A percentile compares a stretch with the other conserved stretches of the same genome.
These are phyloP conservation scores for Hemibagrus wyckioides DNA, from an alignment of 2,113 vertebrate species.

Conservation along the genomic window DNA sequence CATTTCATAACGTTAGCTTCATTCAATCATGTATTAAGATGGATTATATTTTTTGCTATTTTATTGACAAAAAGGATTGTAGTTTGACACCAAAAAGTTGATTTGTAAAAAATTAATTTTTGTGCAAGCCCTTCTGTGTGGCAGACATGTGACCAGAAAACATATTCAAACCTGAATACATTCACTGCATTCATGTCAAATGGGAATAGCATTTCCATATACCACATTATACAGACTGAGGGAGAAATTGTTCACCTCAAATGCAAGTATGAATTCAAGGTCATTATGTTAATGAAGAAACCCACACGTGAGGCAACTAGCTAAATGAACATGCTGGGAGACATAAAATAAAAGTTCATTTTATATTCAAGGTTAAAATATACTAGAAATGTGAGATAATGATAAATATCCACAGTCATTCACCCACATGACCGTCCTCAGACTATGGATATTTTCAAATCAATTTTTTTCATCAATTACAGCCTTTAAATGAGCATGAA, in stretches of 20 bases:
- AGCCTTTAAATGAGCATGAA: background rate
- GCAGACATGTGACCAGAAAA: background rate
- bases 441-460: background rate
- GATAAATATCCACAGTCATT: background rate
- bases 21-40: background rate
- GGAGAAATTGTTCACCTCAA: background rate
- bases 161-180: background rate
- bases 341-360: background rate
- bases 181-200: background rate
- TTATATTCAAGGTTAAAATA: background rate
- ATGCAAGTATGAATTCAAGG: background rate
- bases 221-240: too few species aligned
- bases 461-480: background rate
- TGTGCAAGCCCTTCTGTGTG: background rate
- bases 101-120: background rate
- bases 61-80: background rate
- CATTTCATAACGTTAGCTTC: background rate
- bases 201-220: too few species aligned
- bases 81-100: background rate
- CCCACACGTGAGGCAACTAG: background rate
- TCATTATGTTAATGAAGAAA: background rate
- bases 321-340: background rate
- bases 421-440: background rate
- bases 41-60: background rate
- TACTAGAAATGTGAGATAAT: background rate